phyloP scores from a whole-genome alignment of 2,113 vertebrate genomes.

The Halichoerus grypus region DNA sequence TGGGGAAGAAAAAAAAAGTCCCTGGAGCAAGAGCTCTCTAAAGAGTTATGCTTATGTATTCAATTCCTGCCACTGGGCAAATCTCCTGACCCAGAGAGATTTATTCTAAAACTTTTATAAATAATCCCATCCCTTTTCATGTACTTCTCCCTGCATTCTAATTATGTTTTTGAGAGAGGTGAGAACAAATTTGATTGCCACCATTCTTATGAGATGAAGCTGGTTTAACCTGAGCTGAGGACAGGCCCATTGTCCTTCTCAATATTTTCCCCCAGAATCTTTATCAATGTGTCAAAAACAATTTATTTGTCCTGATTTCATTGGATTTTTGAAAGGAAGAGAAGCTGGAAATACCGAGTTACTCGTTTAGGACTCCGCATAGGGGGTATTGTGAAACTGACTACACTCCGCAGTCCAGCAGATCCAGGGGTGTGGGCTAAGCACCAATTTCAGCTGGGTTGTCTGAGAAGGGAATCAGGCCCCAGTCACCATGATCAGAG shows the following conservation, averaged over 20 bases:
- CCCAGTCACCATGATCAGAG: background rate
- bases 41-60: constrained; percentile 66
- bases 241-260: background rate
- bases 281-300: constrained; percentile 29
- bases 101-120: constrained; percentile 79
- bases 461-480: background rate
- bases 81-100: constrained; percentile 75
- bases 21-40: constrained; percentile 3
- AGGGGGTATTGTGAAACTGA: background rate
- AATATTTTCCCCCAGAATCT: background rate
- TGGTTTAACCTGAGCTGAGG: background rate
- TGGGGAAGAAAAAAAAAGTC: background rate
- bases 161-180: constrained; percentile 69
- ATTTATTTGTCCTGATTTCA: constrained; percentile 55
- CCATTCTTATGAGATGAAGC: constrained; percentile 44
- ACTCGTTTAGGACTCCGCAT: background rate
- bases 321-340: constrained; percentile 63
- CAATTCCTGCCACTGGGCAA: constrained; percentile 67
- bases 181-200: constrained; percentile 61
- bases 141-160: constrained; percentile 62
- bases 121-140: constrained; percentile 73
- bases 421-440: background rate
- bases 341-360: background rate
- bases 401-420: background rate
- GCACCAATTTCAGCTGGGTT: background rate